Percentiles rank a stretch among this genome's conserved stretches.
phyloP scores from a whole-genome alignment of 2,113 vertebrate genomes.

The Ginglymostoma cirratum region DNA sequence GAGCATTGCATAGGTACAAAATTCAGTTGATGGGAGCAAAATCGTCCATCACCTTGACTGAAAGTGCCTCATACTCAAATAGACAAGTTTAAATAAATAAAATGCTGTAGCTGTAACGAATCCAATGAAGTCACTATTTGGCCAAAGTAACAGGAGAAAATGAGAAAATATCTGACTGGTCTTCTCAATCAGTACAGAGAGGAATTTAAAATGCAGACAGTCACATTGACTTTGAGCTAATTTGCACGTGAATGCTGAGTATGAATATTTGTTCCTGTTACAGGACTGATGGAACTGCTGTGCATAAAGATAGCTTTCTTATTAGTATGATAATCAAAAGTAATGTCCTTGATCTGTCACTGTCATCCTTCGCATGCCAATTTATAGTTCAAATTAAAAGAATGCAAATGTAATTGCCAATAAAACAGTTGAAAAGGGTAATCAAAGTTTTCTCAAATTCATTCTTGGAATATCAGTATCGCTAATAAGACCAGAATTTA shows the following conservation, averaged over 20 bases:
- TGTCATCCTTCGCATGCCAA: background rate
- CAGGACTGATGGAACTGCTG: background rate
- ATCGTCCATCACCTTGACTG: background rate
- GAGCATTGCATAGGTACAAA: background rate
- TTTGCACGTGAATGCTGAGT: background rate
- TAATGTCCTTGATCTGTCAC: background rate
- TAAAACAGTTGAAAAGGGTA: background rate
- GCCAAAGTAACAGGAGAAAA: background rate
- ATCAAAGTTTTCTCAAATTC: background rate
- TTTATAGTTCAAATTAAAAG: background rate
- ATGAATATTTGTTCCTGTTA: background rate
- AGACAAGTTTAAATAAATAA: background rate
- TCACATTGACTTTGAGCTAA: background rate
- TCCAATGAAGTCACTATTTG: background rate
- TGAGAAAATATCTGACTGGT: background rate
- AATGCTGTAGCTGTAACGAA: background rate
- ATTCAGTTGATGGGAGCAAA: background rate
- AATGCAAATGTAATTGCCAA: background rate
- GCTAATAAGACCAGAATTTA: background rate
- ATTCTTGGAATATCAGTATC: background rate
- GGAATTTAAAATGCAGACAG: background rate
- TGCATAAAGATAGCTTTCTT: background rate
- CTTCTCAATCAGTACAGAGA: background rate
- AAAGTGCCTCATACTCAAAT: background rate
- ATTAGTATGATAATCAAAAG: background rate